Base-by-base conservation (phyloP, 1,140 invertebrate species). In the Eurosta solidaginis region DNA sequence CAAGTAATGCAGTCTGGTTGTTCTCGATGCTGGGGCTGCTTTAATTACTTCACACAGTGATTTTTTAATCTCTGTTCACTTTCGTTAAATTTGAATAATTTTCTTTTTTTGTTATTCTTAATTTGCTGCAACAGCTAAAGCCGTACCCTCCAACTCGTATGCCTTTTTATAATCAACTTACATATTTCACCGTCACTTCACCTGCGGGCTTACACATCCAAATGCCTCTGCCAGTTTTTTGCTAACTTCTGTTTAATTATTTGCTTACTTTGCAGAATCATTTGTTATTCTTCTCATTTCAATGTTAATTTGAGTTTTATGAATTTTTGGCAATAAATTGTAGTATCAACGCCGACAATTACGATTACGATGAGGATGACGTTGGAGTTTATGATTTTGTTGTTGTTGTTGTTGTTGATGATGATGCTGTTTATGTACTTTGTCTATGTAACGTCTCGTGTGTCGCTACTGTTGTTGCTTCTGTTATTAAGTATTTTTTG, bases 281-380 rank as follows among this genome's bases (percentile, higher is more conserved):
- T n/a, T n/a, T n/a, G n/a, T 68, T 68, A 6, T 5, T 20, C 27
- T 42, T 22, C n/a, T 40, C 29, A 68, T 68, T 68, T 68, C 9
- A 68, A 40, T 29, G 29, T 40, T 40, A 68, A 68, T 68, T 68
- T 68, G 33, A 68, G 6, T 68, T 68, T 68, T 40, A 68, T 40
- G 59, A 68, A 22, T 68, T 68, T 68, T 68, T 68, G 59, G 59
- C 59, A 68, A 68, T 68, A 68, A 68, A 63, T 63, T 63, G 54
- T 36, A 33, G 54, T 63, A 63, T 63, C 29, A 63, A 63, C n/a
- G n/a, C 54, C 45, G 45, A 47, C 45, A 17, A 47, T 1, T 9
- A 47, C 45, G 45, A n/a, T n/a, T n/a, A n/a, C n/a, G n/a, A n/a
- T 14, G 7, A n/a, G n/a, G 33, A 68, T 68, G 59, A 68, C 59